Conservation (phyloP, 1,140 invertebrate species). For the Elymnias hypermnestra region DNA sequence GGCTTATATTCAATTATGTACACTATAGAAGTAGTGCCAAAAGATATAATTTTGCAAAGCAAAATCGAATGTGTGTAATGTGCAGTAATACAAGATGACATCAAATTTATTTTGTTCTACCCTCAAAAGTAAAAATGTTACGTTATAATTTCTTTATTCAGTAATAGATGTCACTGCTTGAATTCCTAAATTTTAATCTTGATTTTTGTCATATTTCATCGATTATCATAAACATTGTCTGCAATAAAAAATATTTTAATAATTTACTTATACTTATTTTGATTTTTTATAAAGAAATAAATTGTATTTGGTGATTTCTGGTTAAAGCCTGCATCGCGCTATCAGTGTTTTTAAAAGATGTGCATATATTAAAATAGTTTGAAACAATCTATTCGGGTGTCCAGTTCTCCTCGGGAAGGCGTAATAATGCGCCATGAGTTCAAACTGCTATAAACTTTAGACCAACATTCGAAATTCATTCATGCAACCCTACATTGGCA, state of each 20-base stretch:
- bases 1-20: no score
- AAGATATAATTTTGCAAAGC: no score
- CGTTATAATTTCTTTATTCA: not conserved
- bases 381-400: conserved; percentile 24
- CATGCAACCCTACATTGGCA: conserved; percentile 21
- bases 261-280: not conserved
- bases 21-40: no score
- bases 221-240: not conserved
- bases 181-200: not conserved
- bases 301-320: not conserved
- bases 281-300: not conserved
- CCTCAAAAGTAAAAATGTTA: not conserved
- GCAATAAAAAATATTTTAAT: not conserved
- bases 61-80: not conserved
- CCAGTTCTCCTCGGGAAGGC: conserved; percentile 43
- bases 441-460: no score
- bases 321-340: conserved; percentile 19
- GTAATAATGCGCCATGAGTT: conserved; percentile 22
- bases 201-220: not conserved
- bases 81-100: no score
- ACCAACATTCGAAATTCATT: conserved; percentile 26
- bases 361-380: not conserved
- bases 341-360: conserved; percentile 7
- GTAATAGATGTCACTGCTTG: not conserved
- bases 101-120: not conserved